Evolutionary conservation across 2,888 invertebrate genomes (phyloP).

Genomic region (Candidula unifasciata): DNA sequence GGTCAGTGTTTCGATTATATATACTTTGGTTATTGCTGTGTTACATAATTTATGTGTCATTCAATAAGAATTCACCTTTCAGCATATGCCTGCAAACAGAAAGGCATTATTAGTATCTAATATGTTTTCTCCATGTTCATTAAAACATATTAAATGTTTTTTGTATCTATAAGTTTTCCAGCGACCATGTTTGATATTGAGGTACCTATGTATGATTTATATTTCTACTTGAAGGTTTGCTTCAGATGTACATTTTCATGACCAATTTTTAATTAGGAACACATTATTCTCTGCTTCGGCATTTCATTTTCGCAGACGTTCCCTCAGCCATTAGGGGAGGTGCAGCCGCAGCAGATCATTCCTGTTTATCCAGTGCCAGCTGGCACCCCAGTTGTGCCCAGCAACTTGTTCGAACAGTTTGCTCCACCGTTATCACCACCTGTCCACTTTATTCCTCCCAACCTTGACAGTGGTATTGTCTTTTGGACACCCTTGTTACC

Average conservation of each 20-base stretch:
- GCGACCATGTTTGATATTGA: not conserved
- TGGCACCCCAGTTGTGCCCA: slow-evolving; percentile 17
- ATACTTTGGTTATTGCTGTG: no score
- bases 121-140: no score
- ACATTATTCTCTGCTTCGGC: slow-evolving; percentile 23
- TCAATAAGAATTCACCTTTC: no score
- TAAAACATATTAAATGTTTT: no score
- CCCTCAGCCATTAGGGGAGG: slow-evolving; percentile 30
- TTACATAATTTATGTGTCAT: no score
- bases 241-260: not conserved
- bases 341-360: slow-evolving; percentile 24
- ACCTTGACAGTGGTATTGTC: not conserved
- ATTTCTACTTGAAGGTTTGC: not conserved
- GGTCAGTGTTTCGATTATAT: no score
- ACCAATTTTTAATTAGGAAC: not conserved
- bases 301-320: slow-evolving; percentile 45
- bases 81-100: no score
- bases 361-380: slow-evolving; percentile 27
- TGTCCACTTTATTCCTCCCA: slow-evolving; percentile 9
- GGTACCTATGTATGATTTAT: not conserved
- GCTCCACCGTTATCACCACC: slow-evolving; percentile 26
- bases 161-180: no score
- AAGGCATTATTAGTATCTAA: no score
- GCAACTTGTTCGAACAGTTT: slow-evolving; percentile 19
- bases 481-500: slow-evolving; percentile 20